Conservation (phyloP, 2,888 invertebrate genomes). For the Odontocolon sp. region DNA sequence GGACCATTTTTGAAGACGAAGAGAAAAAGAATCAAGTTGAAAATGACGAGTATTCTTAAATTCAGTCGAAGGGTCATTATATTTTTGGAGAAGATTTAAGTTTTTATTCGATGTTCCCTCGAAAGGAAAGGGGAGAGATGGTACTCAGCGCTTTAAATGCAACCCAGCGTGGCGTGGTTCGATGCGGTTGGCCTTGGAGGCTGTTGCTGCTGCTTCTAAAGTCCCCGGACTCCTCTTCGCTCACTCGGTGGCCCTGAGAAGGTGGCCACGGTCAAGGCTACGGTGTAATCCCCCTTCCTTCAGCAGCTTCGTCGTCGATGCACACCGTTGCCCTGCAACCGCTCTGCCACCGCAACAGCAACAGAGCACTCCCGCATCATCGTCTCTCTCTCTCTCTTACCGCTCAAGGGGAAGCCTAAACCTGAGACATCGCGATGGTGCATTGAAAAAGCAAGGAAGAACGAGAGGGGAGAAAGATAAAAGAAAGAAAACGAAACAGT, state of each 20-base stretch:
- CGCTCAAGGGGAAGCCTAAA: conserved; percentile 16
- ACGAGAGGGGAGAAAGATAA: too few relatives aligned
- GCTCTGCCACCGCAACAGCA: conserved; percentile 45
- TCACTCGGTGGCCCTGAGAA: conserved; percentile 75
- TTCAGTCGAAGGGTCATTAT: too few relatives aligned
- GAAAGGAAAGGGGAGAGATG: conserved; percentile 21
- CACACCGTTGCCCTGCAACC: conserved; percentile 61
- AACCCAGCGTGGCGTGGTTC: conserved; percentile 66
- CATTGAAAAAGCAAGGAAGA: conserved; percentile 20
- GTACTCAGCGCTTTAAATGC: conserved; percentile 58
- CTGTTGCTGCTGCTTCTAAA: conserved; percentile 65
- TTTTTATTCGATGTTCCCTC: background rate
- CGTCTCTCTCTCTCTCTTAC: conserved; percentile 51
- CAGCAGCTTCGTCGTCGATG: conserved; percentile 51
- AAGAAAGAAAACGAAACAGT: background rate
- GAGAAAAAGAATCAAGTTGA: conserved; percentile 18
- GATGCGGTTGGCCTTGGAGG: conserved; percentile 78
- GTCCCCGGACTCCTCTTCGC: conserved; percentile 50
- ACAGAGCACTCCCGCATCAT: conserved; percentile 62
- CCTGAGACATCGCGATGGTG: conserved; percentile 53
- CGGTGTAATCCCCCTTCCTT: conserved; percentile 56
- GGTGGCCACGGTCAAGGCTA: conserved; percentile 79
- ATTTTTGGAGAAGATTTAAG: conserved; percentile 10
- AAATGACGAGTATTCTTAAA: too few relatives aligned
- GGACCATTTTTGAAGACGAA: background rate